These are phyloP conservation scores for Brachionus asplanchnoidis DNA, from an alignment of 1,140 invertebrate genomes.

Conservation along the genomic window DNA sequence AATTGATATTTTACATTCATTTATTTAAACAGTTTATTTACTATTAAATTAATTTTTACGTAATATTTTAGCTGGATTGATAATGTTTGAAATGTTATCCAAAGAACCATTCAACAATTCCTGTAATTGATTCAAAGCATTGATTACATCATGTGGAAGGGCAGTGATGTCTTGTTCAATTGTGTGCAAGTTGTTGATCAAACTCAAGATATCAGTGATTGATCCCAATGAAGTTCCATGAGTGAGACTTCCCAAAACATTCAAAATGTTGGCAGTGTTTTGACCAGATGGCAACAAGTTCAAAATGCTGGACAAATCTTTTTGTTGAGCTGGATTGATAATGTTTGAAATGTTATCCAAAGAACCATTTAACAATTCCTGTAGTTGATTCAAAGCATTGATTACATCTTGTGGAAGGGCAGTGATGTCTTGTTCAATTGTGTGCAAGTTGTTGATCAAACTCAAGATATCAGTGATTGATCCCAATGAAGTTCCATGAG, in stretches of 20 bases:
- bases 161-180: conserved; percentile 1
- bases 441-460: conserved; percentile 15
- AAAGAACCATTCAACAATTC: background rate
- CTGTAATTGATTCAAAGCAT: conserved; percentile 26
- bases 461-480: background rate
- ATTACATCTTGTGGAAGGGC: conserved; percentile 14
- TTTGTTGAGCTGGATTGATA: background rate
- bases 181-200: conserved; percentile 21
- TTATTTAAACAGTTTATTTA: background rate
- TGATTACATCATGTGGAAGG: conserved; percentile 7
- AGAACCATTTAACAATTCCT: background rate
- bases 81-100: background rate
- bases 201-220: background rate
- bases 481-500: no score
- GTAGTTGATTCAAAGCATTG: conserved; percentile 12
- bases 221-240: conserved; percentile 1
- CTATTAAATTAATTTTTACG: background rate
- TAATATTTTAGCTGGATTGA: background rate
- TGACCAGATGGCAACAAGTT: background rate
- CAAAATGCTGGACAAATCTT: background rate
- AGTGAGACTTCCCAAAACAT: background rate
- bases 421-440: background rate
- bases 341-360: conserved; percentile 6
- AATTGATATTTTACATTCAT: background rate
- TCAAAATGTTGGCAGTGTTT: background rate